These are phyloP conservation scores for Limnothrissa miodon DNA, from an alignment of 2,113 vertebrate species.

Conservation along the genomic window DNA sequence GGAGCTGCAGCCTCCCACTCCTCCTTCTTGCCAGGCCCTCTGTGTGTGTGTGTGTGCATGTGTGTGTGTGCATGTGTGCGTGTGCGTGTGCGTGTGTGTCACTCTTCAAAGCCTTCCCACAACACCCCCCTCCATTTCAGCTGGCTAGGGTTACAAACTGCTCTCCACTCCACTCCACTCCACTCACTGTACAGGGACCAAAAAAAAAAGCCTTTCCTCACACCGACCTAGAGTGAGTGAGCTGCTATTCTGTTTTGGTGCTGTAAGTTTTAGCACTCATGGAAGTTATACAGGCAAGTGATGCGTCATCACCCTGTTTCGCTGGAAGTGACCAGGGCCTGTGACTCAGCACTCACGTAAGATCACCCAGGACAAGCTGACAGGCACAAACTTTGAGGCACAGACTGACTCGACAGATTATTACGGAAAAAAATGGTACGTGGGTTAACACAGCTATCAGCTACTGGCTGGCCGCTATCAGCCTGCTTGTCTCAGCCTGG, in stretches of 20 bases:
- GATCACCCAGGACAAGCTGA: background rate
- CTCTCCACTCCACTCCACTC: background rate
- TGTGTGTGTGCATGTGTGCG: too few species aligned
- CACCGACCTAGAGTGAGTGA: background rate
- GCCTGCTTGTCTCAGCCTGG: background rate
- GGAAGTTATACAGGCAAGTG: background rate
- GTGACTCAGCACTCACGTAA: background rate
- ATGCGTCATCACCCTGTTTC: background rate
- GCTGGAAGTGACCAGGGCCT: background rate
- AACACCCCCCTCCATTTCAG: constrained; percentile 19
- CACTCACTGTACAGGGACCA: constrained; percentile 5
- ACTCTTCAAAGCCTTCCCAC: background rate
- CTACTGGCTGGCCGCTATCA: background rate
- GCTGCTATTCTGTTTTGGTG: constrained; percentile 16
- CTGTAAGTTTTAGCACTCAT: background rate
- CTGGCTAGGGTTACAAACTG: constrained; percentile 6
- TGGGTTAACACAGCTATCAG: background rate
- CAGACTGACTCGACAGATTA: background rate
- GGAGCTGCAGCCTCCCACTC: constrained; percentile 21
- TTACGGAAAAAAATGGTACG: background rate
- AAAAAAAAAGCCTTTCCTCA: constrained; percentile 22
- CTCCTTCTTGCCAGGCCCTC: background rate
- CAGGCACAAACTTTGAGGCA: background rate
- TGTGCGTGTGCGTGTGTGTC: too few species aligned
- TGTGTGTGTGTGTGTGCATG: too few species aligned